Evolutionary conservation across 2,113 vertebrate species (phyloP).

Genomic region (Paramisgurnus dabryanus): DNA sequence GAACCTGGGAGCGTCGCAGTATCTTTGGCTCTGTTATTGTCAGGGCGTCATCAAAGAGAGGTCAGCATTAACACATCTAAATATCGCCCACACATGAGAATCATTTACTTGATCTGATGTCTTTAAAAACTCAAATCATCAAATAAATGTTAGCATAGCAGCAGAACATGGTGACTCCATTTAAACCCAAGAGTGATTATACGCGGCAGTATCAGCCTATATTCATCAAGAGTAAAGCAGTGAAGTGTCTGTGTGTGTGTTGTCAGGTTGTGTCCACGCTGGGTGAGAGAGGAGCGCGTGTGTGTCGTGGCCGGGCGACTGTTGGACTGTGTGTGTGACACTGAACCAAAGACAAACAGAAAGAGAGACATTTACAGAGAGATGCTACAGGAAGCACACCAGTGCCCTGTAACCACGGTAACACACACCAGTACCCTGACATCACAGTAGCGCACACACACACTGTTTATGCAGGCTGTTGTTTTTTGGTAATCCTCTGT

Average conservation of each 20-base stretch:
- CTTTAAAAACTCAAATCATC: no score
- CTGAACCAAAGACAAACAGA: constrained; percentile 30
- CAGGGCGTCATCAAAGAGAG: constrained; percentile 58
- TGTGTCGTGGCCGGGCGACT: constrained; percentile 67
- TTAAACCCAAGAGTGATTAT: no score
- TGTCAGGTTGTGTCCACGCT: constrained; percentile 59
- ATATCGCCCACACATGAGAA: no score
- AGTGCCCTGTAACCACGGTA: constrained; percentile 80
- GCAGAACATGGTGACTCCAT: no score
- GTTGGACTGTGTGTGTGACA: constrained; percentile 62
- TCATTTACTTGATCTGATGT: no score
- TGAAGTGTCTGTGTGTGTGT: constrained; percentile 20
- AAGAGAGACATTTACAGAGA: constrained; percentile 81
- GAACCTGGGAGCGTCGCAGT: constrained; percentile 71
- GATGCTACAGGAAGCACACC: constrained; percentile 79
- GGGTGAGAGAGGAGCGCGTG: constrained; percentile 61
- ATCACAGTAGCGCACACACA: neutral
- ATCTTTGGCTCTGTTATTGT: constrained; percentile 79
- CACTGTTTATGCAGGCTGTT: neutral
- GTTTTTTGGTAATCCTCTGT: neutral
- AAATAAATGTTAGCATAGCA: no score
- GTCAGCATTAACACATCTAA: constrained; percentile 47
- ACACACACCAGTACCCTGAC: neutral
- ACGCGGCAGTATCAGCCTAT: no score
- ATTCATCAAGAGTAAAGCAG: no score